Percentiles rank a stretch among this genome's conserved stretches.
These are phyloP conservation scores for Apolygus lucorum DNA, from an alignment of 1,140 invertebrate genomes.

Conservation along the genomic window DNA sequence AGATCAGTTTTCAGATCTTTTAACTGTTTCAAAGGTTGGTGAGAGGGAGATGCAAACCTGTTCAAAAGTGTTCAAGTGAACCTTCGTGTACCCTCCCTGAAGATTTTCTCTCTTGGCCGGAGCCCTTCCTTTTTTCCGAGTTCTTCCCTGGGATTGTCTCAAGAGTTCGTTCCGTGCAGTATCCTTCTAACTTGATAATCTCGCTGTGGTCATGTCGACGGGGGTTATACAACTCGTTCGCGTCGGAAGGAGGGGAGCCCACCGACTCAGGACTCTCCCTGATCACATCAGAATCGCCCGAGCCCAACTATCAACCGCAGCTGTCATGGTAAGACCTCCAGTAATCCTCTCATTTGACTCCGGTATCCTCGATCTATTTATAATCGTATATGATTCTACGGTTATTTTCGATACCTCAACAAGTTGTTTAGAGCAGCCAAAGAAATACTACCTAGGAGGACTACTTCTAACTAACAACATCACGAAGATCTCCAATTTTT, in stretches of 20 bases:
- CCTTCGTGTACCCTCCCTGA: not conserved
- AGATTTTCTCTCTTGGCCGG: not conserved
- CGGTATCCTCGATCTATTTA: not conserved
- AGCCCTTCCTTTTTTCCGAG: not conserved
- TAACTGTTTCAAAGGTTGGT: not conserved
- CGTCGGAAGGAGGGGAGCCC: not conserved
- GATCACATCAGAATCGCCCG: not conserved
- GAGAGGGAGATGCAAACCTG: not conserved
- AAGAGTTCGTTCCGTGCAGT: not conserved
- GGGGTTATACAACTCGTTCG: not conserved
- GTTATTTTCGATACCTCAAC: not conserved
- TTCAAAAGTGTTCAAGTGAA: not conserved
- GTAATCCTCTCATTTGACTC: not conserved
- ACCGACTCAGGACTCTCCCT: not conserved
- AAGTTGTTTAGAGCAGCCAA: not conserved
- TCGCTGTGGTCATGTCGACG: not conserved
- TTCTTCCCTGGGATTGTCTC: not conserved
- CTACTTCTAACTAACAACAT: not conserved
- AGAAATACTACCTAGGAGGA: not conserved
- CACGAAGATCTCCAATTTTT: not conserved
- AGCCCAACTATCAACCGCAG: not conserved
- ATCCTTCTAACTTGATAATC: not conserved
- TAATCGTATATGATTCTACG: not conserved
- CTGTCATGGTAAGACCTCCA: not conserved
- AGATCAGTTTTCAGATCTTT: not conserved